A percentile compares a stretch with the other conserved stretches of the same genome.
phyloP scores from a whole-genome alignment of 2,113 vertebrate genomes.

The Rhegmatorhina hoffmannsi region DNA sequence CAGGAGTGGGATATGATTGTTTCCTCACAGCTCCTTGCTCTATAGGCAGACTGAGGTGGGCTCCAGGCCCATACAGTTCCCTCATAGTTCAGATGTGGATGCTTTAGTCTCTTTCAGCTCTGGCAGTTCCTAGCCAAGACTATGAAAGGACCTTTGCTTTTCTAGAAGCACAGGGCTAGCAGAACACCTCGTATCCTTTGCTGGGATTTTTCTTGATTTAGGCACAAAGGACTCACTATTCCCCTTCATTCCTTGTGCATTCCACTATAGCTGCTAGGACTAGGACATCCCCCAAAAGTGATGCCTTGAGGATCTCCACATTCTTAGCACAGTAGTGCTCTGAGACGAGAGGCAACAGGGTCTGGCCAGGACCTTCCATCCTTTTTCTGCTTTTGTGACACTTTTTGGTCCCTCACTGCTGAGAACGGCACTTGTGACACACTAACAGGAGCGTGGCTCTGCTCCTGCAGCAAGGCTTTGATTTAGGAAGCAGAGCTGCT shows the following conservation, averaged over 20 bases:
- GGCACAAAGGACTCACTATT: neutral
- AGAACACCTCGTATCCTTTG: neutral
- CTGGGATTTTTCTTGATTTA: neutral
- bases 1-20: neutral
- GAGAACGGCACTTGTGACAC: neutral
- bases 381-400: neutral
- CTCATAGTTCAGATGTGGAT: neutral
- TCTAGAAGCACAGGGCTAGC: neutral
- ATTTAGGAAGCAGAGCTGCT: conserved; percentile 23
- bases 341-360: neutral
- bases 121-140: neutral
- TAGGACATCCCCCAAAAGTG: neutral
- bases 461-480: conserved; percentile 5
- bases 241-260: neutral
- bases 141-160: neutral
- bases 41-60: neutral
- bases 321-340: neutral
- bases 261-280: neutral
- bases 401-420: neutral
- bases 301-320: neutral
- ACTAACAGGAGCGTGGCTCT: neutral
- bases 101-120: neutral
- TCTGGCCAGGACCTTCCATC: neutral
- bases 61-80: accelerated
- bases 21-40: neutral